Evolutionary conservation across 2,797 vertebrate species (phyloP).

Genomic region (Hypotaenidia philippensis): DNA sequence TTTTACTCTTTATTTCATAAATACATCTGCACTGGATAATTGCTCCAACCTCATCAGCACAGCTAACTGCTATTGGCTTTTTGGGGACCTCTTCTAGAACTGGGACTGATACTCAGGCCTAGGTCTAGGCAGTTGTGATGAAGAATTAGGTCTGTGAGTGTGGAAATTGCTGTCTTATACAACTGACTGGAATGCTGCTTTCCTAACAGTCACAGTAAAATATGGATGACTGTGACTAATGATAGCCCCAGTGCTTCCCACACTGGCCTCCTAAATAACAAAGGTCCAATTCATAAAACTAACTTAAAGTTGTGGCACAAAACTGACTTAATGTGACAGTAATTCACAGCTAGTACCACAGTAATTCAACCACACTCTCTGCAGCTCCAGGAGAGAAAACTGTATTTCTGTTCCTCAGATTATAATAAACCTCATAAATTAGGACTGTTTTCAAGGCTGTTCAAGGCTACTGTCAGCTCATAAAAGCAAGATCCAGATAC

Average conservation of each 20-base stretch:
- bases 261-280: slow-evolving; percentile 1
- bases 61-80: neutral
- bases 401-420: neutral
- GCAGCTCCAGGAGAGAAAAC: neutral
- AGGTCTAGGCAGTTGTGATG: neutral
- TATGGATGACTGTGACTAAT: neutral
- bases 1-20: neutral
- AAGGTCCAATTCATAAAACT: slow-evolving; percentile 17
- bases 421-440: neutral
- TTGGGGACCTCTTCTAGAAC: neutral
- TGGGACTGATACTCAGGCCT: neutral
- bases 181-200: neutral
- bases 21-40: neutral
- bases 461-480: neutral
- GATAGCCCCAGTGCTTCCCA: neutral
- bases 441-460: neutral
- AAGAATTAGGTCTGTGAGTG: neutral
- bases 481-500: neutral
- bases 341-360: neutral
- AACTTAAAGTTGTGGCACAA: neutral
- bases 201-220: neutral
- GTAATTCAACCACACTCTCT: neutral
- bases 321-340: slow-evolving; percentile 6
- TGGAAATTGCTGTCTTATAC: neutral
- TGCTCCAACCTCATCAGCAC: neutral